Evolutionary conservation across 2,888 invertebrate species (phyloP).

Genomic region (Erebia palarica): DNA sequence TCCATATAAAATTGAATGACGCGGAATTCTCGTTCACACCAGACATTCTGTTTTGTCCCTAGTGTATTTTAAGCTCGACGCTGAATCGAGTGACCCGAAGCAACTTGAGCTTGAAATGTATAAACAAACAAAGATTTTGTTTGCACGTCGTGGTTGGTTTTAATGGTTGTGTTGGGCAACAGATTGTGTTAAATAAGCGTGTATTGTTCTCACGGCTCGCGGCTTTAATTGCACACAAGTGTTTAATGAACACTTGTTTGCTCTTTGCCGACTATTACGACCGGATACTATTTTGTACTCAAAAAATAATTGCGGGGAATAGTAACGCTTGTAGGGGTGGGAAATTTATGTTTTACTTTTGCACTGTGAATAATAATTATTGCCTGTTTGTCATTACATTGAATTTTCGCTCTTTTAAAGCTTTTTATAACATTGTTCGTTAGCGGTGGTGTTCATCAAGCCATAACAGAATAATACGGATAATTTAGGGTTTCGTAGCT

Average conservation of each 20-base stretch:
- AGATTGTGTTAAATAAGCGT: constrained; percentile 46
- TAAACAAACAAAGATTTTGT: constrained; percentile 30
- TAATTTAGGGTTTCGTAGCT: too few species aligned
- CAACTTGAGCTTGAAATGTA: background rate
- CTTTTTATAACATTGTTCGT: too few species aligned
- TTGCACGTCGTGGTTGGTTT: constrained; percentile 32
- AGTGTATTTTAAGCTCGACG: background rate
- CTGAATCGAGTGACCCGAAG: background rate
- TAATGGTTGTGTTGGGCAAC: constrained; percentile 32
- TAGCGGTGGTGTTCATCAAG: too few species aligned
- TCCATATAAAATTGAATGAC: too few species aligned
- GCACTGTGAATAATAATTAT: background rate
- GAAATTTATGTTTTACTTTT: background rate
- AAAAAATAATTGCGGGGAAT: constrained; percentile 16
- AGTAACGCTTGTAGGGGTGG: constrained; percentile 10
- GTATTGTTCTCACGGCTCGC: constrained; percentile 58
- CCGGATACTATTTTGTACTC: constrained; percentile 32
- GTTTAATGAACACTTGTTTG: constrained; percentile 69
- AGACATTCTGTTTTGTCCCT: too few species aligned
- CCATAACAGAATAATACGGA: too few species aligned
- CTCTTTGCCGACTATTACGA: constrained; percentile 56
- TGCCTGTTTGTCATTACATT: too few species aligned
- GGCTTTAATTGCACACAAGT: constrained; percentile 67
- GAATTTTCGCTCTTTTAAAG: too few species aligned
- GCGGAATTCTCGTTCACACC: too few species aligned